Conservation (phyloP, 2,113 vertebrate genomes). For the Macquaria australasica region DNA sequence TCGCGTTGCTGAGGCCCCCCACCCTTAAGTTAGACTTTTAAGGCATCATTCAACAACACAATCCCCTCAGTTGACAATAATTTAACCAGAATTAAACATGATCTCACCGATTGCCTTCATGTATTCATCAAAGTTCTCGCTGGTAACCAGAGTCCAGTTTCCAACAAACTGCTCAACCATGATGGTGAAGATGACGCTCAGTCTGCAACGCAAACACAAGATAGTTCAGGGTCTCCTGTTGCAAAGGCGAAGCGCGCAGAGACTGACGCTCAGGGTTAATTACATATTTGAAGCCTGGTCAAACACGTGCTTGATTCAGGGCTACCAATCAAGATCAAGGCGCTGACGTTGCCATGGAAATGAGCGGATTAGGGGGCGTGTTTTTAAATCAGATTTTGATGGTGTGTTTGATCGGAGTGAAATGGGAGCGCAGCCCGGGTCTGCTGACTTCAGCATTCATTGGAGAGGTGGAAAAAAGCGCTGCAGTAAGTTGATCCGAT, state of each 20-base stretch:
- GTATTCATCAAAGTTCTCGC: constrained; percentile 91
- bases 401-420: neutral
- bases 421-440: neutral
- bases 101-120: constrained; percentile 91
- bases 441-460: constrained; percentile 25
- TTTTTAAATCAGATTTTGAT: constrained; percentile 42
- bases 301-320: constrained; percentile 17
- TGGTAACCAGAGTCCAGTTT: constrained; percentile 88
- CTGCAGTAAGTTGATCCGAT: neutral
- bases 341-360: constrained; percentile 47
- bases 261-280: rapidly evolving
- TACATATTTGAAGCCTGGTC: constrained; percentile 54
- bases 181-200: neutral
- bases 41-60: neutral
- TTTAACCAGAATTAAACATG: neutral
- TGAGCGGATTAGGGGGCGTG: constrained; percentile 59
- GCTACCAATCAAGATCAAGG: constrained; percentile 63
- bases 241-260: neutral
- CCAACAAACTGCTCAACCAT: constrained; percentile 91
- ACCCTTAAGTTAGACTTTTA: too few species aligned
- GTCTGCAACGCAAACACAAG: constrained; percentile 16
- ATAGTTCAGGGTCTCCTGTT: neutral
- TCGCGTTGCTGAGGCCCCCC: neutral
- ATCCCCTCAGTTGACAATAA: neutral
- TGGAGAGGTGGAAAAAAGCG: too few species aligned